phyloP scores from a whole-genome alignment of 1,140 invertebrate genomes.

The Drosophila baimaii region DNA sequence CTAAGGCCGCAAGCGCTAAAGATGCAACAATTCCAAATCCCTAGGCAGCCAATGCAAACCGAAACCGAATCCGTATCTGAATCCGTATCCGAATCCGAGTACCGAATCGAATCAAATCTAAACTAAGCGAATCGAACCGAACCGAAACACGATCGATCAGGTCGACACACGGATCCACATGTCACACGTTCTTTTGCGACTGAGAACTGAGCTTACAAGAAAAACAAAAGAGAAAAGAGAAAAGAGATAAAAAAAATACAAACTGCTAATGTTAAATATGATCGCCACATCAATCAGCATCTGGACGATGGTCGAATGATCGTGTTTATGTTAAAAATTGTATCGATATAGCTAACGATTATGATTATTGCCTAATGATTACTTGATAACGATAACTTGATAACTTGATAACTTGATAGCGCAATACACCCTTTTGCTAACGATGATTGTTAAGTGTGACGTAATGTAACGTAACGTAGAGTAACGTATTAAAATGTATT shows the following conservation, averaged over 20 bases:
- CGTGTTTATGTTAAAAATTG: constrained; percentile 7
- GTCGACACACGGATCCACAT: constrained; percentile 30
- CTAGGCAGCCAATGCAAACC: constrained; percentile 52
- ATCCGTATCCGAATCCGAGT: constrained; percentile 30
- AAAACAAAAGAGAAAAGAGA: not conserved
- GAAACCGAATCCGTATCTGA: constrained; percentile 31
- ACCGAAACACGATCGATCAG: constrained; percentile 32
- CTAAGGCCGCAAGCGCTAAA: constrained; percentile 65
- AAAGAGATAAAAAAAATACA: not conserved
- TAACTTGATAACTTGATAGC: not conserved
- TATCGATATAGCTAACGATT: constrained; percentile 8
- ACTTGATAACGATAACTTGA: not conserved
- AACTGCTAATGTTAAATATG: constrained; percentile 8
- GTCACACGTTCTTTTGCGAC: constrained; percentile 49
- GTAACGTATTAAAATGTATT: constrained; percentile 20
- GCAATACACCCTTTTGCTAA: constrained; percentile 16
- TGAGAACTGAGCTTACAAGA: constrained; percentile 66
- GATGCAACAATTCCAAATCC: constrained; percentile 65
- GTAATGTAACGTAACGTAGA: constrained; percentile 44
- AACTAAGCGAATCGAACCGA: constrained; percentile 2
- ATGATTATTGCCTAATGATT: constrained; percentile 8
- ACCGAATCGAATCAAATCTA: constrained; percentile 21
- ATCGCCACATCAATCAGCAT: constrained; percentile 11
- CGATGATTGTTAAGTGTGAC: constrained; percentile 50
- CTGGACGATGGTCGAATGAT: constrained; percentile 7